Evolutionary conservation across 2,113 vertebrate genomes (phyloP), one percentile per base, ranked within the genome.

Genomic region (Suncus etruscus): DNA sequence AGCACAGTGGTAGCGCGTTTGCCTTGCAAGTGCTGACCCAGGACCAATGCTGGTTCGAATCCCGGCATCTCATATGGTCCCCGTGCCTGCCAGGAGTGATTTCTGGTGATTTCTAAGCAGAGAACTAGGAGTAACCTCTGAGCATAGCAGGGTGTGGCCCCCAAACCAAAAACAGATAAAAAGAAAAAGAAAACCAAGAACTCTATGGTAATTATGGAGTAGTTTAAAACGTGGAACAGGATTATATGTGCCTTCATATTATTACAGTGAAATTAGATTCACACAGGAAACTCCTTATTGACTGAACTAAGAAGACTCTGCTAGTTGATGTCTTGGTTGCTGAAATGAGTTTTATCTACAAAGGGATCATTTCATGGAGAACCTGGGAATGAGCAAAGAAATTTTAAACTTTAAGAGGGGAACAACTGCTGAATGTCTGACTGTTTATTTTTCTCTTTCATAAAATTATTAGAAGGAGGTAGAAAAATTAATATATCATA

Each of bases 371-470:
- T 76, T 87, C n/a, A 58, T 16, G 7, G 31, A 11, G 6, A 66
- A 18, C 39, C 69, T 91, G 20, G 92, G 72, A 83, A 72, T 32
- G 76, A 89, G 48, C 11, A 68, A 61, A 66, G 11, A 66, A 54
- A n/a, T 87, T 47, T 80, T 68, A 91, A 54, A 80, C 63, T 73
- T 89, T 87, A 65, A 66, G 83, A 76, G 47, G n/a, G n/a, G 90
- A 78, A 12, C 48, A 65, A 9, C 20, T 45, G 0, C 7, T 61
- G 74, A 86, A 79, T 61, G 16, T 87, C 87, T 93, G 39, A 79
- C 89, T 91, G 91, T 66, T 91, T 87, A 47, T 76, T 94, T 94
- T 93, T 69, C 12, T 32, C 82, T 76, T 83, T 22, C 69, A 77
- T 0, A n/a, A 50, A 47, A 81, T 69, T 70, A 88, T 66, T 81